Base-by-base conservation (phyloP, 2,888 invertebrate species). In the Morpho helenor region DNA sequence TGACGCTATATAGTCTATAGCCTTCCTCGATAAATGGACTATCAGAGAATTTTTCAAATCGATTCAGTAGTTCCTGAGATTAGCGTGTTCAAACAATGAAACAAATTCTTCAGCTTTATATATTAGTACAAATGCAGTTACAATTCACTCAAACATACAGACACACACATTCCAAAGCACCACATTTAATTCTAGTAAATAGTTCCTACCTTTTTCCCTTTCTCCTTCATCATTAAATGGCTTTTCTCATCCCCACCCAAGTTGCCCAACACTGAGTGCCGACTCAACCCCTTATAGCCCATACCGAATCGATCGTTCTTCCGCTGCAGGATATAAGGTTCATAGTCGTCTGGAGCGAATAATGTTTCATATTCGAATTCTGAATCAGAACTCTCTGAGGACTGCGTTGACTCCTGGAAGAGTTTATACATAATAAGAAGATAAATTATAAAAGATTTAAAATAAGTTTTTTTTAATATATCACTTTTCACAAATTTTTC, bases 271-370 rank as follows among this genome's bases (percentile, higher is more conserved):
- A 94, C 90, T 0, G 94, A 92, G 58, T 92, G 91, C 52, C 95
- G 92, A 68, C 95, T 94, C 3, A 97, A 80, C 0, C 96, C 96
- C 2, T 86, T 84, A 71, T 96, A 96, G 0, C 95, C 96, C 54
- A 97, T 87, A 0, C 96, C 97, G 76, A 96, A 96, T 8, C 92
- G 93, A 77, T 99, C 96, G 66, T 92, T 93, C 85, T 99, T 99
- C 43, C 95, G 94, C 41, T 90, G 88, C 56, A 93, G 91, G 22
- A 94, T 84, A 70, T 94, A 94, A 1, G 94, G 92, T 68, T 95
- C 95, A 74, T 95, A 95, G 75, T 98, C 97, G 74, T 95, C 94
- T 9, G 97, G 96, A 44, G 96, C 95, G 78, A 95, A 93, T 7
- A 94, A 91, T 0, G 94, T 87, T 3, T 92, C 91, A 22, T 91